Percentiles rank a stretch among this genome's conserved stretches.
Evolutionary conservation across 2,113 vertebrate species (phyloP).

Genomic region (Puntigrus tetrazona): DNA sequence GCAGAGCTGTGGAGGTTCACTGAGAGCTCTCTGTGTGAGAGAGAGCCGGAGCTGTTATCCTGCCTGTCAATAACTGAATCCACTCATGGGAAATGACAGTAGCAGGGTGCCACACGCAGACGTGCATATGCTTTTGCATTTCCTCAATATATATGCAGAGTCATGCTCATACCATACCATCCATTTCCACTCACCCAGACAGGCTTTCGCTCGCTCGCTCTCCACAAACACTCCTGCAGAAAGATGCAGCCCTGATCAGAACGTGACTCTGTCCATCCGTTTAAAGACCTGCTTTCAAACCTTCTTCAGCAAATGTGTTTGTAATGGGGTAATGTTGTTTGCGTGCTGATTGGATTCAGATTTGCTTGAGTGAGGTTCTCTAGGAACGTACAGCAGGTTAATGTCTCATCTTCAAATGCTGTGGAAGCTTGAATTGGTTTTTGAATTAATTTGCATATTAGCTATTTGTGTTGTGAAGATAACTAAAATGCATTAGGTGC

Average conservation of each 20-base stretch:
- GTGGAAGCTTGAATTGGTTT: background rate
- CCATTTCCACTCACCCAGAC: background rate
- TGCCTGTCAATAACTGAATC: constrained; percentile 12
- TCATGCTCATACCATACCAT: constrained; percentile 4
- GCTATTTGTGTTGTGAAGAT: background rate
- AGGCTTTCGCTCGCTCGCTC: background rate
- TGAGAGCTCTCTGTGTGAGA: constrained; percentile 35
- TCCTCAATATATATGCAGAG: background rate
- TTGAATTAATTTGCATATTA: background rate
- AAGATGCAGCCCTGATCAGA: background rate
- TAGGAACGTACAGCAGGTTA: background rate
- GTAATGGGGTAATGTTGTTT: background rate
- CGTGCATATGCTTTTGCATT: background rate
- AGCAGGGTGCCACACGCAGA: constrained; percentile 25
- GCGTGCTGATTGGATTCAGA: background rate
- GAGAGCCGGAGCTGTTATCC: constrained; percentile 3
- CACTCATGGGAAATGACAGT: constrained; percentile 32
- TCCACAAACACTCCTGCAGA: background rate
- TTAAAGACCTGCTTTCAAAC: background rate
- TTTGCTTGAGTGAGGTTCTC: background rate
- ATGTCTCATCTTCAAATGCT: background rate
- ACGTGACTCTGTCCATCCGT: background rate
- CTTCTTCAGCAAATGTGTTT: background rate
- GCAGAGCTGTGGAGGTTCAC: constrained; percentile 25
- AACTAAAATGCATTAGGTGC: background rate